phyloP scores from a whole-genome alignment of 35 echinoderm and acorn worm species.

The Stichopus chloronotus region DNA sequence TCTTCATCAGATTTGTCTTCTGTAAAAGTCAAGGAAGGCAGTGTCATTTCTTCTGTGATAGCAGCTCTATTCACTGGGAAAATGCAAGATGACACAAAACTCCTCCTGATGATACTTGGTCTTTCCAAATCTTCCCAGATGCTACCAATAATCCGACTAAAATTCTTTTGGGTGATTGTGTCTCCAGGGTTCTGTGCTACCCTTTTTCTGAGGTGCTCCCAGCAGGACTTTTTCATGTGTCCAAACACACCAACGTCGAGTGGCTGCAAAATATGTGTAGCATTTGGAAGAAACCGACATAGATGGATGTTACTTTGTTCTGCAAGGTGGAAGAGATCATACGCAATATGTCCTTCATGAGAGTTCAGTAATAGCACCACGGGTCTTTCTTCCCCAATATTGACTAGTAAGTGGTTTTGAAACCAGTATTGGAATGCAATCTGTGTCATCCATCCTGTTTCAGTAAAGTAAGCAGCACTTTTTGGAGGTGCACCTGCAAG shows the following conservation, averaged over 20 bases:
- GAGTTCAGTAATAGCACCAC: slow-evolving; percentile 25
- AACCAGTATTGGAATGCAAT: slow-evolving; percentile 38
- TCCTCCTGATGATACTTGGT: no score
- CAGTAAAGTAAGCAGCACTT: slow-evolving; percentile 15
- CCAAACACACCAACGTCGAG: no score
- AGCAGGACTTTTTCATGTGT: no score
- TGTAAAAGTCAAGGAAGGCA: background rate
- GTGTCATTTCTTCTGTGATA: slow-evolving; percentile 24
- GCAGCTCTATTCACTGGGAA: background rate
- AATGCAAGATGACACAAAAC: no score
- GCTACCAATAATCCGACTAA: no score
- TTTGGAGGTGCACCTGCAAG: no score
- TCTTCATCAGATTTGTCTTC: no score
- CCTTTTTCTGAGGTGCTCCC: no score
- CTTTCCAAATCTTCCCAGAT: no score
- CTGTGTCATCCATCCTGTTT: slow-evolving; percentile 41
- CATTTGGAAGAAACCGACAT: slow-evolving; percentile 35
- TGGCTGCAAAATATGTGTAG: no score
- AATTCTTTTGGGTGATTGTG: no score
- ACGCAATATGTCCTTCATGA: slow-evolving; percentile 32
- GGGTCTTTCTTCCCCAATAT: slow-evolving; percentile 16
- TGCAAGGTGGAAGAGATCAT: slow-evolving; percentile 39
- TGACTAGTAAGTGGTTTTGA: background rate
- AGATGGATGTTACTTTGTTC: slow-evolving; percentile 30
- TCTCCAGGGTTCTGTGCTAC: no score